These are phyloP conservation scores for Lacanobia oleracea DNA, from an alignment of 2,888 invertebrate species.

Conservation along the genomic window DNA sequence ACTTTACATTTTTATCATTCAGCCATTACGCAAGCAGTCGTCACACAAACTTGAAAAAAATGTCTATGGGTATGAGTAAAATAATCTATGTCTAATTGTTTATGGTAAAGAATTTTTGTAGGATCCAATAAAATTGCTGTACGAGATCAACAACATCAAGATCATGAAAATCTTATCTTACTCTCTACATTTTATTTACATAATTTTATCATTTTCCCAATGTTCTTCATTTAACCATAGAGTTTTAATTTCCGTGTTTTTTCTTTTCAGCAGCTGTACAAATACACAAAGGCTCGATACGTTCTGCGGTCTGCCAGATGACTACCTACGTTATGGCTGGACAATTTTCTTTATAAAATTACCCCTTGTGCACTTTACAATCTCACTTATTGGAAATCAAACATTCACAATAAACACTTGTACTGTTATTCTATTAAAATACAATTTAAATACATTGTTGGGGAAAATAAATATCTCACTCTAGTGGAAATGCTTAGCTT, in stretches of 20 bases:
- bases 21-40: conserved; percentile 49
- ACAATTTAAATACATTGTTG: conserved; percentile 73
- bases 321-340: conserved; percentile 45
- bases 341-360: conserved; percentile 63
- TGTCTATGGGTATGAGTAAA: not conserved
- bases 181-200: conserved; percentile 19
- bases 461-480: conserved; percentile 82
- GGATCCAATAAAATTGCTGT: conserved; percentile 1
- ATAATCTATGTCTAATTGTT: not conserved
- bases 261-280: conserved; percentile 35
- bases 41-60: not conserved
- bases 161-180: conserved; percentile 24
- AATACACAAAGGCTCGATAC: conserved; percentile 6
- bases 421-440: conserved; percentile 78
- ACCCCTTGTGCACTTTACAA: conserved; percentile 72
- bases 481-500: conserved; percentile 76
- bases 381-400: conserved; percentile 62
- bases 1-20: conserved; percentile 27
- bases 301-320: conserved; percentile 27
- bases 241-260: conserved; percentile 7
- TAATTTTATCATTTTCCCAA: not conserved
- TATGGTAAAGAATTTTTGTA: not conserved
- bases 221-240: conserved; percentile 4
- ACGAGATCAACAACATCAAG: conserved; percentile 41
- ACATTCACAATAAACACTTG: conserved; percentile 70